Evolutionary conservation across 92 coral and sea anemone species (phyloP).

Genomic region (Isaurus tuberculatus): DNA sequence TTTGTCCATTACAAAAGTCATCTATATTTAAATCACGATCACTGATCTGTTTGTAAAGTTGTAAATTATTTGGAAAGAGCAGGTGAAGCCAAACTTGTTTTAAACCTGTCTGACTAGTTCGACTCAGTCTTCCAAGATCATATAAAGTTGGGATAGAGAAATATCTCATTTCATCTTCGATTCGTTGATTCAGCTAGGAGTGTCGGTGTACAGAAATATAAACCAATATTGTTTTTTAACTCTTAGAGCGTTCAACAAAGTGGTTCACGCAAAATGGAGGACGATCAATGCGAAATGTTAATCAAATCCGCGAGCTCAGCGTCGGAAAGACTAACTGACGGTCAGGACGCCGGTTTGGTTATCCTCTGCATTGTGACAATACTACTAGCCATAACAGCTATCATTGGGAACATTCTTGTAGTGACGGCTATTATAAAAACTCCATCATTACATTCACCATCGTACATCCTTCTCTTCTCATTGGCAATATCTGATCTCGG

Average conservation of each 20-base stretch:
- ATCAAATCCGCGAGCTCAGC: not conserved
- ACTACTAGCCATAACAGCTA: conserved; percentile 1
- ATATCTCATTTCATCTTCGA: too few species aligned
- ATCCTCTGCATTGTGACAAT: not conserved
- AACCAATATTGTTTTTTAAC: not conserved
- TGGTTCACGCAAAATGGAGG: not conserved
- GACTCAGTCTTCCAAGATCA: too few species aligned
- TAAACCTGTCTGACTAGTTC: too few species aligned
- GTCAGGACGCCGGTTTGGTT: not conserved
- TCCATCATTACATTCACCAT: conserved; percentile 25
- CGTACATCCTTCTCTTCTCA: conserved; percentile 22
- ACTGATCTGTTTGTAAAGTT: too few species aligned
- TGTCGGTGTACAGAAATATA: not conserved
- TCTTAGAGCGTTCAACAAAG: not conserved
- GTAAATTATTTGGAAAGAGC: too few species aligned
- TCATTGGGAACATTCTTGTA: conserved; percentile 15
- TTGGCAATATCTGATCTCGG: conserved; percentile 25
- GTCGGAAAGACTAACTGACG: not conserved
- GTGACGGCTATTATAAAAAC: conserved; percentile 17
- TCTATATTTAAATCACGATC: too few species aligned
- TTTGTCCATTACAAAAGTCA: too few species aligned
- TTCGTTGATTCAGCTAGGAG: too few species aligned
- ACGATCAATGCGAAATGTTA: not conserved
- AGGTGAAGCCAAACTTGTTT: too few species aligned
- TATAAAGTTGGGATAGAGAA: too few species aligned